A percentile compares a stretch with the other conserved stretches of the same genome.
These are phyloP conservation scores for Bombus soroeensis DNA, from an alignment of 1,140 invertebrate species.

Conservation along the genomic window DNA sequence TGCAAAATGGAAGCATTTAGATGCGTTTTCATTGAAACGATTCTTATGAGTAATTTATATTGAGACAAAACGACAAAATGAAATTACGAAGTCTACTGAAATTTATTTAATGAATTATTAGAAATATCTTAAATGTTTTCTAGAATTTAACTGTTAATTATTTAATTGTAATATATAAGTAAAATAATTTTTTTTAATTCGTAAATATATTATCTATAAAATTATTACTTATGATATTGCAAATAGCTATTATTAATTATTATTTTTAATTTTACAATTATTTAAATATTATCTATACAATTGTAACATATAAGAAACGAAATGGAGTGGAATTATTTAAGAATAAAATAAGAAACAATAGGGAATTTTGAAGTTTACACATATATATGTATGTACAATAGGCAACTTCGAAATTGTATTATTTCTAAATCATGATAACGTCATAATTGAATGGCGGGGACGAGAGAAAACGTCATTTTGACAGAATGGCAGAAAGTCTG, in stretches of 20 bases:
- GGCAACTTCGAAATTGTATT: neutral
- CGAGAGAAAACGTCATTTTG: conserved; percentile 47
- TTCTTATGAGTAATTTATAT: neutral
- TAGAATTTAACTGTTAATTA: neutral
- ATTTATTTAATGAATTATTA: neutral
- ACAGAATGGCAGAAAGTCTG: conserved; percentile 49
- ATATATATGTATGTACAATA: neutral
- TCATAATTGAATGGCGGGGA: conserved; percentile 36
- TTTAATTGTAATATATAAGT: neutral
- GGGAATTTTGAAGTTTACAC: neutral
- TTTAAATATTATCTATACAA: neutral
- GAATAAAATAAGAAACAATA: neutral
- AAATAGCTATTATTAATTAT: neutral
- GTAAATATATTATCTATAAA: neutral
- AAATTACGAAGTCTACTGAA: neutral
- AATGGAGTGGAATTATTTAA: neutral
- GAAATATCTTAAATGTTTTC: neutral
- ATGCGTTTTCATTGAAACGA: conserved; percentile 16
- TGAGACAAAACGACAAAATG: neutral
- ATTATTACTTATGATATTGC: neutral
- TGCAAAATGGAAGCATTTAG: conserved; percentile 10
- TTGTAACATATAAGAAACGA: too few relatives aligned
- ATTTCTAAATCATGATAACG: conserved; percentile 25
- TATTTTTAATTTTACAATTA: neutral
- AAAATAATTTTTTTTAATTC: neutral